Percentiles rank a stretch among this genome's conserved stretches.
Conservation (phyloP, 2,888 invertebrate genomes). For the Tuberolachnus salignus region DNA sequence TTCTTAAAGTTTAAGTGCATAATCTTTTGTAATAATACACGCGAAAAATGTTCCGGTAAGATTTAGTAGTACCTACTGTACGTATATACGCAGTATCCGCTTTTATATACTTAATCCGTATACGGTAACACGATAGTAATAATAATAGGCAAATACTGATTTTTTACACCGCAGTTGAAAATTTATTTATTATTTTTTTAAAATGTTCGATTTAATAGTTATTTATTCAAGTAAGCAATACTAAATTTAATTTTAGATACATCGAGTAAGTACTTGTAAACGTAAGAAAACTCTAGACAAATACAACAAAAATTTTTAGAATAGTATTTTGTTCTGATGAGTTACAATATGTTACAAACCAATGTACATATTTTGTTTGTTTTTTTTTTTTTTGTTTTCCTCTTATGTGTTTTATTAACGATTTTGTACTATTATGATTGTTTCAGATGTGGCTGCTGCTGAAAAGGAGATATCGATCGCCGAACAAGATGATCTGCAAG, state of each 20-base stretch:
- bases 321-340: neutral
- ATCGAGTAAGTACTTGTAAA: no score
- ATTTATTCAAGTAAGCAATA: no score
- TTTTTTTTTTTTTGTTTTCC: no score
- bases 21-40: conserved; percentile 20
- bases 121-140: neutral
- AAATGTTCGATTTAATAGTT: no score
- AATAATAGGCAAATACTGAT: neutral
- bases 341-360: neutral
- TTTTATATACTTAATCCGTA: neutral
- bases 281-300: neutral
- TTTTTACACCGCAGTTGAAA: neutral
- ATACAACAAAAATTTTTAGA: neutral
- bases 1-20: conserved; percentile 5
- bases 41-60: conserved; percentile 42
- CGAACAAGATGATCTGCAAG: conserved; percentile 54
- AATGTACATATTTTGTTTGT: conserved; percentile 1
- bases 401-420: neutral
- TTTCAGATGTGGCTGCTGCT: conserved; percentile 43
- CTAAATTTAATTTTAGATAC: no score
- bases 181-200: neutral
- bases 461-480: conserved; percentile 53
- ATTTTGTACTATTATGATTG: conserved; percentile 1
- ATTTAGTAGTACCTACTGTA: neutral
- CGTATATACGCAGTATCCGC: no score